Evolutionary conservation across 2,797 vertebrate species (phyloP).

Genomic region (Oryzias dopingdopingensis): DNA sequence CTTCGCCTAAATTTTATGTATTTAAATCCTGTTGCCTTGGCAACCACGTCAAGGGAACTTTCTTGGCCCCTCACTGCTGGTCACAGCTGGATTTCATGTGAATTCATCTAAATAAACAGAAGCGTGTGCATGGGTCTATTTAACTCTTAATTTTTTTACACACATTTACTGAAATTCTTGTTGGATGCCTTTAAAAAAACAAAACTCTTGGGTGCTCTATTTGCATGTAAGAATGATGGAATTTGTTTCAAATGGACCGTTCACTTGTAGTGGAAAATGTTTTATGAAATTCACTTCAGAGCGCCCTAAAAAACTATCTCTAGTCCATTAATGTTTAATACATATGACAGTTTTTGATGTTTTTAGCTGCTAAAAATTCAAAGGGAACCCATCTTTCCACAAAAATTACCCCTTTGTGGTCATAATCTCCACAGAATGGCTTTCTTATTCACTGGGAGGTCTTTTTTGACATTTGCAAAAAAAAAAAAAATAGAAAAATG

Average conservation of each 20-base stretch:
- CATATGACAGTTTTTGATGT: slow-evolving; percentile 1
- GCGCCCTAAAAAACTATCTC: too few relatives aligned
- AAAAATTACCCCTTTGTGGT: neutral
- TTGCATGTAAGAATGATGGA: neutral
- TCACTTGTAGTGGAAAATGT: neutral
- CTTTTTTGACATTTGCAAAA: slow-evolving; percentile 1
- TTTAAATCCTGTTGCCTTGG: slow-evolving; percentile 4
- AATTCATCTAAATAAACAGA: slow-evolving; percentile 3
- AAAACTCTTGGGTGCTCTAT: neutral
- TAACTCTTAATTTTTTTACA: too few relatives aligned
- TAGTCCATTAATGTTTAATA: too few relatives aligned
- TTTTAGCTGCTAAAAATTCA: slow-evolving; percentile 10
- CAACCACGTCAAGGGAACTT: neutral
- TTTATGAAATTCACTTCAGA: neutral
- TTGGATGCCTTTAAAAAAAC: neutral
- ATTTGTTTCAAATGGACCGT: neutral
- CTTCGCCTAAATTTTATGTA: slow-evolving; percentile 1
- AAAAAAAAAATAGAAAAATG: slow-evolving; percentile 1
- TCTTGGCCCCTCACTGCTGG: slow-evolving; percentile 1
- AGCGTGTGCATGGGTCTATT: too few relatives aligned
- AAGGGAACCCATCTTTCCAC: slow-evolving; percentile 3
- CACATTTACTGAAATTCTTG: neutral
- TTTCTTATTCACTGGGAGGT: slow-evolving; percentile 9
- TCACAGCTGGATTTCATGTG: neutral
- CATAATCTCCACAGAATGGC: neutral